Evolutionary conservation across 2,797 vertebrate genomes (phyloP).

Genomic region (Coregonus sp.): DNA sequence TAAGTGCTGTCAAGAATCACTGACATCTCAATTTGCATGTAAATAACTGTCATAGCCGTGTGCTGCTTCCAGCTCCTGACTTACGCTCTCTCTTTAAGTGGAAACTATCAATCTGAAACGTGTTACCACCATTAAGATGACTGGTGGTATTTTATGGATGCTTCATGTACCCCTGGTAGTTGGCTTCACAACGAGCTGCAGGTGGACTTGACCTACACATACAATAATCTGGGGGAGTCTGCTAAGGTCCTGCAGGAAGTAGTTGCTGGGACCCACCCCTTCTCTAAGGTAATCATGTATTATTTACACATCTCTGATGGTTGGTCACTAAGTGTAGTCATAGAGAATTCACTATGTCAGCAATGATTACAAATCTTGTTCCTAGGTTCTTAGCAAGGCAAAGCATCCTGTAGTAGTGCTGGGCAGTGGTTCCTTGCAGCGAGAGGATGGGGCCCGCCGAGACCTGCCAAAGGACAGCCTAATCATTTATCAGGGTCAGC

Average conservation of each 20-base stretch:
- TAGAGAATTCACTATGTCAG: neutral
- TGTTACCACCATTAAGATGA: neutral
- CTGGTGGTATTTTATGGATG: slow-evolving; percentile 1
- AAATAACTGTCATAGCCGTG: neutral
- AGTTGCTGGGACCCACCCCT: slow-evolving; percentile 80
- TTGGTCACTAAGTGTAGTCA: neutral
- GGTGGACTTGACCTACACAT: slow-evolving; percentile 90
- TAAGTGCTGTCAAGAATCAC: neutral
- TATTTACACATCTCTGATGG: neutral
- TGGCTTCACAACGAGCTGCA: slow-evolving; percentile 97
- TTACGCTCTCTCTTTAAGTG: slow-evolving; percentile 6
- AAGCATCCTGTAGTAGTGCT: slow-evolving; percentile 90
- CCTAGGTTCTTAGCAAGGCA: slow-evolving; percentile 82
- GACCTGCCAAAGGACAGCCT: slow-evolving; percentile 84
- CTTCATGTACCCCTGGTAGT: slow-evolving; percentile 74
- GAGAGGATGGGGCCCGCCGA: slow-evolving; percentile 83
- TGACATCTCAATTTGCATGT: slow-evolving; percentile 10
- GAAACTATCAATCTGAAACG: slow-evolving; percentile 11
- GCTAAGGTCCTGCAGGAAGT: slow-evolving; percentile 83
- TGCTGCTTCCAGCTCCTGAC: neutral
- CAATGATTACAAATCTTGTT: neutral
- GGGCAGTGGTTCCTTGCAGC: slow-evolving; percentile 89
- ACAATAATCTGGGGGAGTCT: slow-evolving; percentile 91
- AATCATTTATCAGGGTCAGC: slow-evolving; percentile 90
- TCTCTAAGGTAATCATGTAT: slow-evolving; percentile 74